These are phyloP conservation scores for Theocolax elegans DNA, from an alignment of 1,140 invertebrate genomes.

Conservation along the genomic window DNA sequence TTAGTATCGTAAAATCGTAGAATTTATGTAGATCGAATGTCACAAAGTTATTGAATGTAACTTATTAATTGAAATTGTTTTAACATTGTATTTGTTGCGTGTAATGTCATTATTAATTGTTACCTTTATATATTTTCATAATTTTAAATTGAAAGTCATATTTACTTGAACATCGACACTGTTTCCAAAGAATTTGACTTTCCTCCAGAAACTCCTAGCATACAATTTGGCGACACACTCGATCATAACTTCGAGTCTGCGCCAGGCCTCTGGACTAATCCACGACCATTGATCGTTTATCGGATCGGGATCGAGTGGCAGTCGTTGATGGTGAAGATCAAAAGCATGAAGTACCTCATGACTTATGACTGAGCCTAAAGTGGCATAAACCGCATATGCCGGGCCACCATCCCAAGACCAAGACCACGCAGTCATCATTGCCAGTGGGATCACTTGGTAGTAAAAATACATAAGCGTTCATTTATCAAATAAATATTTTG, in stretches of 20 bases:
- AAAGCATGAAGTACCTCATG: slow-evolving; percentile 70
- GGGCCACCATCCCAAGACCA: slow-evolving; percentile 66
- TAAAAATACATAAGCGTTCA: slow-evolving; percentile 8
- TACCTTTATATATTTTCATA: too few relatives aligned
- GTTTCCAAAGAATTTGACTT: slow-evolving; percentile 65
- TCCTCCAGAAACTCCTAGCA: slow-evolving; percentile 63
- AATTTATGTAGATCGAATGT: background rate
- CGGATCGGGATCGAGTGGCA: slow-evolving; percentile 52
- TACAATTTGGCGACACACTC: slow-evolving; percentile 74
- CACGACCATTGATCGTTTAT: slow-evolving; percentile 67
- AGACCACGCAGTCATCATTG: slow-evolving; percentile 74
- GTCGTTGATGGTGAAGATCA: slow-evolving; percentile 62
- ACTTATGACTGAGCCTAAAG: slow-evolving; percentile 67
- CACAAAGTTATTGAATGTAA: background rate
- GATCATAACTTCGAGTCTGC: slow-evolving; percentile 70
- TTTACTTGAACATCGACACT: slow-evolving; percentile 66
- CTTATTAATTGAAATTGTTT: too few relatives aligned
- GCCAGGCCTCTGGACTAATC: slow-evolving; percentile 71
- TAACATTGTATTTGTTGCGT: too few relatives aligned
- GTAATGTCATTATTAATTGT: too few relatives aligned
- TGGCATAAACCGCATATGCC: slow-evolving; percentile 65
- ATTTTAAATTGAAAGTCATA: too few relatives aligned
- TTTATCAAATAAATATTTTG: background rate
- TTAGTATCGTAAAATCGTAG: background rate
- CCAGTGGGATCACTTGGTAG: slow-evolving; percentile 71